phyloP scores from a whole-genome alignment of 2,113 vertebrate species.

The Rattus norvegicus region DNA sequence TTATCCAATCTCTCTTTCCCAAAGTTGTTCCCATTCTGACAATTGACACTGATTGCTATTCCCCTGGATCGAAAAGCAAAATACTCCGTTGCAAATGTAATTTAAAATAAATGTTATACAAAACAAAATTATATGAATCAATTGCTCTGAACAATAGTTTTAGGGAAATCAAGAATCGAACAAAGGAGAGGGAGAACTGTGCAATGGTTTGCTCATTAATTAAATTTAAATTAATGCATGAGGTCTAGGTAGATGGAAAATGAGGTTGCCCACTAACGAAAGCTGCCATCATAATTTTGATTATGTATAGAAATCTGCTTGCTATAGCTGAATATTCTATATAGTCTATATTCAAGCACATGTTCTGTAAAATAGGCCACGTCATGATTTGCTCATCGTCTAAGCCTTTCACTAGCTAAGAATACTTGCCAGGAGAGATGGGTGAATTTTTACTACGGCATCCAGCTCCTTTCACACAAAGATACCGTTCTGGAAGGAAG shows the following conservation, averaged over 20 bases:
- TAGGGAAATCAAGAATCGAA: slow-evolving; percentile 18
- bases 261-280: not conserved
- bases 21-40: not conserved
- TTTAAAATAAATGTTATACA: not conserved
- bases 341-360: not conserved
- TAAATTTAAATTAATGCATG: not conserved
- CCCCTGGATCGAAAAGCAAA: slow-evolving; percentile 7
- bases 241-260: not conserved
- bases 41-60: not conserved
- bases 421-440: not conserved
- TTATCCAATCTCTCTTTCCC: not conserved
- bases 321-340: not conserved
- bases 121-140: not conserved
- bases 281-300: not conserved
- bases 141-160: not conserved
- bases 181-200: not conserved
- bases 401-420: not conserved
- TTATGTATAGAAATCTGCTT: not conserved
- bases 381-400: not conserved
- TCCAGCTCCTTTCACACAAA: not conserved
- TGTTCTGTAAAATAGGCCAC: not conserved
- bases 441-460: not conserved
- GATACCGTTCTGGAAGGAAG: not conserved
- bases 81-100: not conserved
- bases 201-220: not conserved